Evolutionary conservation across 2,113 vertebrate genomes (phyloP), one percentile per base, ranked within the genome.

Genomic region (Pica pica): DNA sequence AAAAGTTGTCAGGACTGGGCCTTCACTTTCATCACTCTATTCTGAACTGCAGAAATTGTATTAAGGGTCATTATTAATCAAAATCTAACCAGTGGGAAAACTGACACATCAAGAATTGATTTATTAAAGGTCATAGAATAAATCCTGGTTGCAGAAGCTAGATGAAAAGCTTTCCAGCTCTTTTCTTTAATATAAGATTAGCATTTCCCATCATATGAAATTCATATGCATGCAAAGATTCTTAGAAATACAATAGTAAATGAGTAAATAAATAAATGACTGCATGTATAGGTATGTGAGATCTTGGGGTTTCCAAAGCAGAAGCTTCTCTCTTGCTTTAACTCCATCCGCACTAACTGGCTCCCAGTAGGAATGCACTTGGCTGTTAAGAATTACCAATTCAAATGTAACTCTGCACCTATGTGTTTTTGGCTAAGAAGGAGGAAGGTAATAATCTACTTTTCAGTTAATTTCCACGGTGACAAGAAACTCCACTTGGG

Each of bases 101-200:
- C 70, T 73, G 42, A 92, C 24, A 30, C 41, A 88, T 73, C 49
- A 83, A 55, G 9, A 83, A 87, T 22, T 86, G 26, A 76, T 85
- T 84, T 93, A 82, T 63, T 65, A 89, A 82, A 89, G 14, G 46
- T 86, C 70, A 65, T 30, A 63, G 70, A 80, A 77, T 41, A 86
- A 83, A 88, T 60, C 9, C 23, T 50, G 8, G 11, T 49, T 53
- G 12, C 3, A 61, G 50, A 76, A 79, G 10, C 3, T 44, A 52
- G n/a, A 77, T 33, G 1, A 86, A 85, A 73, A 50, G 0, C 30
- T 69, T 77, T 93, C 37, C 23, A 52, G 2, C 4, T 6, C 8
- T 64, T 35, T 71, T 67, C 42, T 76, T 73, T 82, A 85, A 49
- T 9, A 18, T 17, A 73, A 71, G 20, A 31, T 60, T 76, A 79